Percentiles rank a stretch among this genome's conserved stretches.
Conservation (phyloP, 2,888 invertebrate species). For the Hypolimnas misippus region DNA sequence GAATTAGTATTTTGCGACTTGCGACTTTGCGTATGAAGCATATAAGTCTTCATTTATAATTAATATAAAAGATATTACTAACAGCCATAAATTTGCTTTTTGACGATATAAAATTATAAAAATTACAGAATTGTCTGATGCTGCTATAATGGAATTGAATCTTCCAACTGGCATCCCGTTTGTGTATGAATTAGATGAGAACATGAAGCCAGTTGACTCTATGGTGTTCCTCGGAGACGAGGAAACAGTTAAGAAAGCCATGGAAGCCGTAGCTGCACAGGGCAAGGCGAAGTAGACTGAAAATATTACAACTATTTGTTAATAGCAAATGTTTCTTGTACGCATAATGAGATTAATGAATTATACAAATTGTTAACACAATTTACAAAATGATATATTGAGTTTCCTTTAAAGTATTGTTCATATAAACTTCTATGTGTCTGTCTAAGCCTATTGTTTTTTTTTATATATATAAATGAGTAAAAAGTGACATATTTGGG, state of each 20-base stretch:
- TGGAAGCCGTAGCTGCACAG: constrained; percentile 90
- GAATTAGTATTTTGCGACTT: too few species aligned
- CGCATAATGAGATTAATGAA: neutral
- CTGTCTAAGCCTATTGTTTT: neutral
- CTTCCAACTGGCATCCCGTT: constrained; percentile 92
- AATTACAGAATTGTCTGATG: constrained; percentile 86
- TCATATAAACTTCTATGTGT: neutral
- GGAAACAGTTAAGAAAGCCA: constrained; percentile 89
- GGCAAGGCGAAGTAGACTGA: constrained; percentile 87
- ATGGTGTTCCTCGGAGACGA: constrained; percentile 91
- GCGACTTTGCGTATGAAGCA: too few species aligned
- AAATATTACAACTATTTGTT: neutral
- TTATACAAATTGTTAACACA: neutral
- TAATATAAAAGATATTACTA: too few species aligned
- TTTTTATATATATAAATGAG: neutral
- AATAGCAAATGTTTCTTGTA: constrained; percentile 11
- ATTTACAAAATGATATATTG: too few species aligned
- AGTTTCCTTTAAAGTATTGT: neutral
- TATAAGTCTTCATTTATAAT: too few species aligned
- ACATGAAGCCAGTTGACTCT: constrained; percentile 87
- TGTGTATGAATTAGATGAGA: constrained; percentile 89
- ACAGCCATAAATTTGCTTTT: too few species aligned
- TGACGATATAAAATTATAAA: too few species aligned
- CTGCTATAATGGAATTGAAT: constrained; percentile 89
- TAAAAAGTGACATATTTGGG: neutral